Conservation (phyloP, 2,113 vertebrate genomes). For the Pantherophis guttatus region DNA sequence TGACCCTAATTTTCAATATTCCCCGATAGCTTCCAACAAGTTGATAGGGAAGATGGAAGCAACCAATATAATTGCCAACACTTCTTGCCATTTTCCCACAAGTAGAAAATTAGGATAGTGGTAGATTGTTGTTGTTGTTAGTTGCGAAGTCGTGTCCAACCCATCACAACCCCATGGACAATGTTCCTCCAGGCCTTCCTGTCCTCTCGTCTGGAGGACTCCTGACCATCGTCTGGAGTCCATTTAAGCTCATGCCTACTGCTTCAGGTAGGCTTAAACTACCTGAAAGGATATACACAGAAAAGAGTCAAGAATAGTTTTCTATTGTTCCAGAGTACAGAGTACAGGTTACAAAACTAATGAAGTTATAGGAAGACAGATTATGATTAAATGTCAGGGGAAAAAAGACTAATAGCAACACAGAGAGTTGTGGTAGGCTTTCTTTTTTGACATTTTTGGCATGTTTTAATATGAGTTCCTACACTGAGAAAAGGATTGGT, state of each 20-base stretch:
- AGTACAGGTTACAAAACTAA: not conserved
- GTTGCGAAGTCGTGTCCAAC: too few species aligned
- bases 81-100: not conserved
- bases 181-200: too few species aligned
- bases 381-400: not conserved
- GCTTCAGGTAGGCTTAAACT: not conserved
- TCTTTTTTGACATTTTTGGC: not conserved
- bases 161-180: too few species aligned
- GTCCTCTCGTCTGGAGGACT: too few species aligned
- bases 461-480: not conserved
- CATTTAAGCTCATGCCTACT: too few species aligned
- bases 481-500: not conserved
- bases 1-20: too few species aligned
- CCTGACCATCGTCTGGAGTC: too few species aligned
- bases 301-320: not conserved
- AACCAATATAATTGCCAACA: not conserved
- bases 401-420: not conserved
- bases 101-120: not conserved
- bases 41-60: not conserved
- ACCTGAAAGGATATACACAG: not conserved
- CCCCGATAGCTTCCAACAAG: too few species aligned
- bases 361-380: not conserved
- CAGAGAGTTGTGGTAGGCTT: not conserved
- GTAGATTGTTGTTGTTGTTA: not conserved
- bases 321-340: not conserved